Base-by-base conservation (phyloP, 2,888 invertebrate genomes). In the Bellardia bayeri region DNA sequence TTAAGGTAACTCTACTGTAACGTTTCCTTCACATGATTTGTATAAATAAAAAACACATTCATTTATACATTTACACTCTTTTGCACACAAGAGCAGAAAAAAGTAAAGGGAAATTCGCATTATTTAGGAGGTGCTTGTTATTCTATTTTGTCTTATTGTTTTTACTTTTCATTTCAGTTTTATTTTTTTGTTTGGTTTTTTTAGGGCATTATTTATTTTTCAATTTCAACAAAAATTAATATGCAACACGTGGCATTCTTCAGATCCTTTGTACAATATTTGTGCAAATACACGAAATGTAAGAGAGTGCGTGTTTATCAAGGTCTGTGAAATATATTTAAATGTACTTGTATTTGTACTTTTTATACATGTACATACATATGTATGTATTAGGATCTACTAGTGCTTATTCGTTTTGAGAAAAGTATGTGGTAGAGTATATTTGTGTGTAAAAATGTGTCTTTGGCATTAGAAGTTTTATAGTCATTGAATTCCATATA, bases 171-270 rank as follows among this genome's bases (percentile, higher is more conserved):
- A 16, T 51, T 69, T 61, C 11, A 61, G 11, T 61, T 61, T 61
- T 33, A 33, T 61, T n/a, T 63, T 42, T 51, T 63, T 13, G n/a
- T 69, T 64, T 66, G 54, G 23, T 5, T 64, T 68, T 68, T 58
- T 68, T 37, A 7, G 42, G 49, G 14, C 56, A 71, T 78, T 58
- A 66, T 82, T 82, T 82, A 63, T 51, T 79, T 82, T 82, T 82
- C 61, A 78, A 82, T 78, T 82, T 69, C 40, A 61, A 40, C 16
- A 11, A 13, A 75, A 82, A 82, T 82, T 86, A 82, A 82, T 86
- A 86, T 86, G 82, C 86, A 86, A 75, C 86, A 86, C 86, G 82
- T 79, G 86, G 66, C 66, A 56, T 71, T 63, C 61, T 56, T 37
- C 14, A 72, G 85, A 81, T 72, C 82, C 58, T 75, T 75, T 75